Conservation (phyloP, 2,113 vertebrate species). For the Platysteira castanea region DNA sequence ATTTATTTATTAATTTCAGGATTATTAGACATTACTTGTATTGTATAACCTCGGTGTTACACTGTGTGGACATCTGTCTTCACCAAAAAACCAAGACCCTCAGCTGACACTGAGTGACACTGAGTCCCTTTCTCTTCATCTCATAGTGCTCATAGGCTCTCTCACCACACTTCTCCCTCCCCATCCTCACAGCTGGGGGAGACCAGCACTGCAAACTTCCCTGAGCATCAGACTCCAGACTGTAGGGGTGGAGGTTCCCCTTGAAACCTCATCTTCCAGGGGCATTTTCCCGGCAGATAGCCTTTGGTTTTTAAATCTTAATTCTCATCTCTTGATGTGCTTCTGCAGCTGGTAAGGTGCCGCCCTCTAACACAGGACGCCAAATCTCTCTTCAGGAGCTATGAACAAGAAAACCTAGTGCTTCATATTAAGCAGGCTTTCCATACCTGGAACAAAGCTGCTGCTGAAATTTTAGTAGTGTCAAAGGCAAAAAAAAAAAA, state of each 20-base stretch:
- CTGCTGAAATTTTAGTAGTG: neutral
- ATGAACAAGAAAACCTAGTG: neutral
- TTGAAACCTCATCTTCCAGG: neutral
- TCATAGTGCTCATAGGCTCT: neutral
- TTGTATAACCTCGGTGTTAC: neutral
- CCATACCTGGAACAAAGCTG: neutral
- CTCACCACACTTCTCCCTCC: neutral
- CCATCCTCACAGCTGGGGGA: neutral
- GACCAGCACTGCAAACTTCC: neutral
- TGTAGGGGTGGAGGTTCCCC: neutral
- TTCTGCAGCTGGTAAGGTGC: neutral
- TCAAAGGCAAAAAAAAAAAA: neutral
- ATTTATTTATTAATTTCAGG: neutral
- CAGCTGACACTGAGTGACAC: neutral
- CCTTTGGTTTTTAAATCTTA: neutral
- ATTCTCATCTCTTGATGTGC: neutral
- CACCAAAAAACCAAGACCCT: neutral
- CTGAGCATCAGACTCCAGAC: neutral
- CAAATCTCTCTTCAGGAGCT: neutral
- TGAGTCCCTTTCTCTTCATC: neutral
- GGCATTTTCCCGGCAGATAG: neutral
- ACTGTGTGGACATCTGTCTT: neutral
- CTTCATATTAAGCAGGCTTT: neutral
- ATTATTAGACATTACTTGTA: neutral
- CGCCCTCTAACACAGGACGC: neutral